These are phyloP conservation scores for Tubulanus polymorphus DNA, from an alignment of 2,888 invertebrate genomes.

Conservation along the genomic window DNA sequence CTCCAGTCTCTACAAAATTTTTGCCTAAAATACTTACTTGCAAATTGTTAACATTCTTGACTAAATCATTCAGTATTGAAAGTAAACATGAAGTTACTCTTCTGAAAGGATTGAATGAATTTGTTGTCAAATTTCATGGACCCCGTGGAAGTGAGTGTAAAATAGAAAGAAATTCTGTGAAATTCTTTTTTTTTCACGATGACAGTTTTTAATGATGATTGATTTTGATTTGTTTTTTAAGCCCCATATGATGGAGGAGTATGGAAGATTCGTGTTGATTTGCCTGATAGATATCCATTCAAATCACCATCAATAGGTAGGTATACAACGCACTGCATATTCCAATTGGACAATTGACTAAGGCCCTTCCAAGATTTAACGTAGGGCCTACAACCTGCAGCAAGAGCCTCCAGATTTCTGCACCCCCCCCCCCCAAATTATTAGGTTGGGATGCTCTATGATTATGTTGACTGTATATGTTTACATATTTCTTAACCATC, in stretches of 20 bases:
- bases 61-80: conserved; percentile 71
- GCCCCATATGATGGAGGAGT: conserved; percentile 99
- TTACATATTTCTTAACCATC: too few species aligned
- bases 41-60: conserved; percentile 19
- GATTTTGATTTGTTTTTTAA: conserved; percentile 49
- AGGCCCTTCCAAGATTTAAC: too few species aligned
- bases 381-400: too few species aligned
- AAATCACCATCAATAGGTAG: conserved; percentile 95
- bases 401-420: too few species aligned
- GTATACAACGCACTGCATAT: conserved; percentile 7
- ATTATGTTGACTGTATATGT: too few species aligned
- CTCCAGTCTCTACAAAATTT: too few species aligned
- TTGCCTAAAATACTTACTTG: conserved; percentile 1
- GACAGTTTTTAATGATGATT: conserved; percentile 6
- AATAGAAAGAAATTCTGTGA: conserved; percentile 34
- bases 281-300: conserved; percentile 99
- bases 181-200: conserved; percentile 4
- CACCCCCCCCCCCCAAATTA: too few species aligned
- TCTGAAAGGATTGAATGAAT: conserved; percentile 95
- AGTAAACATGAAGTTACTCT: conserved; percentile 99
- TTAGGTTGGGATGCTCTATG: too few species aligned
- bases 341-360: too few species aligned
- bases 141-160: conserved; percentile 80
- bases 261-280: conserved; percentile 98
- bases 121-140: conserved; percentile 99